Evolutionary conservation across 2,113 vertebrate species (phyloP), one percentile per base, ranked within the genome.

Genomic region (Cricetomys ansorgei): DNA sequence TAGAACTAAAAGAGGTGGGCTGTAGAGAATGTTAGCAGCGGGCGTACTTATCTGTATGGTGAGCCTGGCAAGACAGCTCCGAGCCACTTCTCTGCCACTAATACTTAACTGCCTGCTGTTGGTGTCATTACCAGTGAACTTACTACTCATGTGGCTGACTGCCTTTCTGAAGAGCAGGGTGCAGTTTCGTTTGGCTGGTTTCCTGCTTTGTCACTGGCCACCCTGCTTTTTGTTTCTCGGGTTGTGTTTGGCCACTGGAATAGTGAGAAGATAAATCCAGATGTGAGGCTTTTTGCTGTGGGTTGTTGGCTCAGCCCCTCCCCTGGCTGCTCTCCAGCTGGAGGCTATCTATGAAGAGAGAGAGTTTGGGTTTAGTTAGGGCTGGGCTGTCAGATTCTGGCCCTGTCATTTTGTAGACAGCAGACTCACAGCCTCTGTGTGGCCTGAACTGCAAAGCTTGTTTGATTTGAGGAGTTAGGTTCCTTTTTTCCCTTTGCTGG

Each of bases 381-480:
- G 25, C 94, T n/a, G 62, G 50, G 34, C 12, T 88, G 37, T 96
- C 80, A 93, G 31, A 59, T 90, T 88, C 88, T 70, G n/a, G 72
- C 43, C 27, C 57, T 23, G 37, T 80, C 40, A 27, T 92, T 95
- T 85, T 84, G 27, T 55, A 83, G 50, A 50, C 83, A 94, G 55
- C 86, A 81, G 76, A 77, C 89, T 90, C 62, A 45, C 77, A 93
- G 31, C 27, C 55, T 96, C 59, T n/a, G 27, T 57, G 45, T 43
- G 62, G 55, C 55, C 73, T 94, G 81, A 93, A 92, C 81, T 64
- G n/a, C 40, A 91, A 79, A 88, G 43, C 40, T 13, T n/a, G 59
- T 62, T 91, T 50, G 45, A 72, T 72, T 84, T 27, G 53, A 85
- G 59, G 70, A 84, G 37, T 5, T 72, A 48, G 37, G 83, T 92